These are phyloP conservation scores for Paracyclopina nana DNA, from an alignment of 1,140 invertebrate genomes.

Conservation along the genomic window DNA sequence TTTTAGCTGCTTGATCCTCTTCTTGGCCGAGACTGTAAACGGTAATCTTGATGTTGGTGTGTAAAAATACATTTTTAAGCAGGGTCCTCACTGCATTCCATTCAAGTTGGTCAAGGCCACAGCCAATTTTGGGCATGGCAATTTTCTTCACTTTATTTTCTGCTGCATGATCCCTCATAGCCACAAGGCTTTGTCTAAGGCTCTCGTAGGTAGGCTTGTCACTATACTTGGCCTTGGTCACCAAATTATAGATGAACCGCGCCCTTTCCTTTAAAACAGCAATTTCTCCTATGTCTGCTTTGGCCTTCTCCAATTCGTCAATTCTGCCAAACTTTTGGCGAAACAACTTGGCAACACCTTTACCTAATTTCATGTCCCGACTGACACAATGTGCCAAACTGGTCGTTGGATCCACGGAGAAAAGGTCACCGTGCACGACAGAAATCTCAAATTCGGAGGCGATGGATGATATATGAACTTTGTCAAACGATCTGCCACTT, in stretches of 20 bases:
- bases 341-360: slow-evolving; percentile 38
- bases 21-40: slow-evolving; percentile 29
- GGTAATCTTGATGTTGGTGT: slow-evolving; percentile 29
- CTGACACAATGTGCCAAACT: slow-evolving; percentile 42
- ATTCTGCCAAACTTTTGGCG: slow-evolving; percentile 26
- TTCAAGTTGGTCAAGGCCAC: slow-evolving; percentile 38
- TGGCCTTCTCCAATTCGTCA: slow-evolving; percentile 26
- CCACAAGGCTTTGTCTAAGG: slow-evolving; percentile 23
- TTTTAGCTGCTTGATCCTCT: not conserved
- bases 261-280: slow-evolving; percentile 30
- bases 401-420: slow-evolving; percentile 24
- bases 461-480: not conserved
- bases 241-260: slow-evolving; percentile 35
- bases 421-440: slow-evolving; percentile 31
- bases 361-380: slow-evolving; percentile 38
- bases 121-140: slow-evolving; percentile 40
- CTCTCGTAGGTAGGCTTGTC: slow-evolving; percentile 27
- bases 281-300: slow-evolving; percentile 31
- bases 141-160: slow-evolving; percentile 29
- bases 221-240: slow-evolving; percentile 27
- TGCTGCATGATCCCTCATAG: slow-evolving; percentile 23
- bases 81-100: slow-evolving; percentile 34
- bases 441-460: not conserved
- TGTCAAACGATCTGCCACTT: not conserved
- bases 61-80: slow-evolving; percentile 31